A percentile compares a stretch with the other conserved stretches of the same genome.
phyloP scores from a whole-genome alignment of 2,113 vertebrate genomes.

The Gobius niger region DNA sequence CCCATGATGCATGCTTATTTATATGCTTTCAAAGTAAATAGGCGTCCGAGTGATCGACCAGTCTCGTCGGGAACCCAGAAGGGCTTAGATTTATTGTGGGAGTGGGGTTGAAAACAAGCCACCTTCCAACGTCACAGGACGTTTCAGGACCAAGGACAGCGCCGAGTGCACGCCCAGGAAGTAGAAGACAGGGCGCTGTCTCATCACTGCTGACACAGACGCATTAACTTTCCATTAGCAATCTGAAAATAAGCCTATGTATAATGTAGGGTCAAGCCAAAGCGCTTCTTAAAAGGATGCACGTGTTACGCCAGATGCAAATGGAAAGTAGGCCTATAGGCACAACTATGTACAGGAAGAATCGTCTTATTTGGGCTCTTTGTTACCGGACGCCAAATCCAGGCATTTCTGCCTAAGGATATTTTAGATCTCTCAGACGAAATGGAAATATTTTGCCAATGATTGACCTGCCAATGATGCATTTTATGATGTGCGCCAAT shows the following conservation, averaged over 20 bases:
- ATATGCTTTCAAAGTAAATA: slow-evolving; percentile 42
- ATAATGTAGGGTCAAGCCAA: neutral
- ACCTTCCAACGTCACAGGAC: neutral
- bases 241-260: neutral
- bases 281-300: neutral
- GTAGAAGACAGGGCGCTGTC: slow-evolving; percentile 32
- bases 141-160: slow-evolving; percentile 43
- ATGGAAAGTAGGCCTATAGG: neutral
- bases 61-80: slow-evolving; percentile 7
- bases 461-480: slow-evolving; percentile 1
- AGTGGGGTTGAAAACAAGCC: slow-evolving; percentile 7
- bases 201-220: slow-evolving; percentile 6
- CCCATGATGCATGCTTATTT: slow-evolving; percentile 15
- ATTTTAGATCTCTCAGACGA: neutral
- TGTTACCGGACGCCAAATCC: neutral
- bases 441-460: neutral
- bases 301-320: neutral
- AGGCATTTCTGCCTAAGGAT: neutral
- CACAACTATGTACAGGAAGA: too few species aligned
- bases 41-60: slow-evolving; percentile 53
- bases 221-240: slow-evolving; percentile 2
- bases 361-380: neutral
- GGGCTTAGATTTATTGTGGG: slow-evolving; percentile 1
- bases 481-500: slow-evolving; percentile 20
- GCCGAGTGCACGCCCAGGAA: slow-evolving; percentile 1